A percentile compares a stretch with the other conserved stretches of the same genome.
Conservation (phyloP, 1,140 invertebrate genomes). For the Sesamia nonagrioides region DNA sequence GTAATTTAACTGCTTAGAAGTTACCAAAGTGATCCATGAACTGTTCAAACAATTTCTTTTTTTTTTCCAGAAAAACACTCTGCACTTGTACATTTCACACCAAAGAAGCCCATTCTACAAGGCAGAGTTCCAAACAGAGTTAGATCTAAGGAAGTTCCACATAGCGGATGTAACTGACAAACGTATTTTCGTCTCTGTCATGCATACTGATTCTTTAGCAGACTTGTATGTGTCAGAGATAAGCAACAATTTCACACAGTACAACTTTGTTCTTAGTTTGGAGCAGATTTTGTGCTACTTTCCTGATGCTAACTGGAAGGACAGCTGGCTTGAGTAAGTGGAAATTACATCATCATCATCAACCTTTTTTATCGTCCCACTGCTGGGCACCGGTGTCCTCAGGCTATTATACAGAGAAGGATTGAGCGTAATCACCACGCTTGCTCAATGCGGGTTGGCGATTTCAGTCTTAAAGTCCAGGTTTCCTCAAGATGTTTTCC, state of each 20-base stretch:
- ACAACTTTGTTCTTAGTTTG: conserved; percentile 93
- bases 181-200: conserved; percentile 94
- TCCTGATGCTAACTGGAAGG: conserved; percentile 93
- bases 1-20: too few species aligned
- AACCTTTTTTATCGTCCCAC: too few species aligned
- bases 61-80: conserved; percentile 87
- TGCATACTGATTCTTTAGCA: conserved; percentile 91
- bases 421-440: too few species aligned
- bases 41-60: conserved; percentile 22
- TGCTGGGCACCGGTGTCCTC: too few species aligned
- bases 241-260: conserved; percentile 86
- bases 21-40: too few species aligned
- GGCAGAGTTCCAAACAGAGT: conserved; percentile 92
- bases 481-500: too few species aligned
- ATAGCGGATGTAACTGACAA: conserved; percentile 94
- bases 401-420: too few species aligned
- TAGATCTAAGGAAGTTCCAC: conserved; percentile 91
- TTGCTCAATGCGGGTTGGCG: too few species aligned
- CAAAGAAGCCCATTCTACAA: conserved; percentile 91
- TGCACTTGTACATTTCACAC: conserved; percentile 94
- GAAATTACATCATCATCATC: too few species aligned
- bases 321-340: conserved; percentile 94
- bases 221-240: conserved; percentile 94
- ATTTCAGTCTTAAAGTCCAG: too few species aligned
- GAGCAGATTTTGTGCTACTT: conserved; percentile 95